These are phyloP conservation scores for Clupea harengus DNA, from an alignment of 2,113 vertebrate genomes.

Conservation along the genomic window DNA sequence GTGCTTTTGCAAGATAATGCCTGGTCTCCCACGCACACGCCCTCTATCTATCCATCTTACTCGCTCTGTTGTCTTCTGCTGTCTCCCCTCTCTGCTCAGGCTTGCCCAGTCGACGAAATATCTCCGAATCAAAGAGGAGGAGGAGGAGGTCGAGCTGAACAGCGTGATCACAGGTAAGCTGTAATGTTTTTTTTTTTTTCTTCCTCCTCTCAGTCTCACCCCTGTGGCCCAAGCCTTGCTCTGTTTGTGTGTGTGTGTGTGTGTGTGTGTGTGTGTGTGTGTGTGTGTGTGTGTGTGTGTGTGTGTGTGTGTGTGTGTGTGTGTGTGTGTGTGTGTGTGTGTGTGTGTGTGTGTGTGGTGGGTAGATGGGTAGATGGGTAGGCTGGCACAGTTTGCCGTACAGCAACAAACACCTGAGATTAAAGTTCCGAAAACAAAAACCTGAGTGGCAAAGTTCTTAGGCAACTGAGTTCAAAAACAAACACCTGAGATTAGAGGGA, in stretches of 20 bases:
- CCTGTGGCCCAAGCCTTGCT: slow-evolving; percentile 45
- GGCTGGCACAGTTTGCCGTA: background rate
- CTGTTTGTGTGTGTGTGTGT: background rate
- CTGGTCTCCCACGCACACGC: background rate
- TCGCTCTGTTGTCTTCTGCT: slow-evolving; percentile 50
- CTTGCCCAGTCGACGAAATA: slow-evolving; percentile 66
- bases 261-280: background rate
- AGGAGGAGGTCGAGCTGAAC: slow-evolving; percentile 61
- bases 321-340: background rate
- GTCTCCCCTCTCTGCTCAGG: slow-evolving; percentile 59
- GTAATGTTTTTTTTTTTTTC: background rate
- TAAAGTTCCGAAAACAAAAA: background rate
- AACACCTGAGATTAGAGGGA: background rate
- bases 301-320: background rate
- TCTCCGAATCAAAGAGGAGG: slow-evolving; percentile 72
- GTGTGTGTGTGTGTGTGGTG: background rate
- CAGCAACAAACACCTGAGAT: background rate
- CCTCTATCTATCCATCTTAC: background rate
- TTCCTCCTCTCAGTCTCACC: background rate
- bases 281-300: background rate
- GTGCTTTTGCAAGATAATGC: background rate
- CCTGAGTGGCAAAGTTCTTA: background rate
- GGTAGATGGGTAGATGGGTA: background rate
- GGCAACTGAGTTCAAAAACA: background rate
- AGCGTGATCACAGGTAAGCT: slow-evolving; percentile 61